A percentile compares a stretch with the other conserved stretches of the same genome.
Evolutionary conservation across 2,888 invertebrate genomes (phyloP).

Genomic region (Mantis religiosa): DNA sequence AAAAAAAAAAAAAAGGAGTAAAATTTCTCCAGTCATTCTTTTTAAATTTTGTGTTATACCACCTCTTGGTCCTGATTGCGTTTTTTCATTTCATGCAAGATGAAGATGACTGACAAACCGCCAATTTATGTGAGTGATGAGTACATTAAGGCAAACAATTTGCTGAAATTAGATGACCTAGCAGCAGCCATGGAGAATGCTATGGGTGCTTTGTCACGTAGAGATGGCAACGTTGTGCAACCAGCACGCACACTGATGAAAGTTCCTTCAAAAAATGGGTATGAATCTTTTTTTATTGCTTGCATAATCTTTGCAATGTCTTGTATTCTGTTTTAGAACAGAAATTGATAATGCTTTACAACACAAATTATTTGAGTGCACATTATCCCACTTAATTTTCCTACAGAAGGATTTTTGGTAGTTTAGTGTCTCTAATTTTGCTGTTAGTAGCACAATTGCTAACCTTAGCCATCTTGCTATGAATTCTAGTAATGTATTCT

Average conservation of each 20-base stretch:
- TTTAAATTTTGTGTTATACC: too few species aligned
- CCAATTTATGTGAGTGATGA: conserved; percentile 37
- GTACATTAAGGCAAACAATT: conserved; percentile 38
- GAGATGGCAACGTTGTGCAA: conserved; percentile 27
- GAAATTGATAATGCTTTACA: too few species aligned
- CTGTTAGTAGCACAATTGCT: too few species aligned
- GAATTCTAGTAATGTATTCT: too few species aligned
- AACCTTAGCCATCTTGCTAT: too few species aligned
- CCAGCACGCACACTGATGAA: conserved; percentile 29
- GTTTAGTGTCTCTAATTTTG: too few species aligned
- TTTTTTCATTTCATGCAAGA: neutral
- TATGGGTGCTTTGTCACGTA: conserved; percentile 39
- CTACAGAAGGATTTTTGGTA: too few species aligned
- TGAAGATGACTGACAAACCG: neutral
- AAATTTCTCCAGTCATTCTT: too few species aligned
- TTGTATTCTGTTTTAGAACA: too few species aligned
- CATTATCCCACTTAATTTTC: too few species aligned
- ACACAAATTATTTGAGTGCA: too few species aligned
- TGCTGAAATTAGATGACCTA: conserved; percentile 44
- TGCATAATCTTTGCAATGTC: neutral
- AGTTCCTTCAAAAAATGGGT: conserved; percentile 27
- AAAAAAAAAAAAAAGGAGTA: too few species aligned
- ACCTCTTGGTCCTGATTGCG: neutral
- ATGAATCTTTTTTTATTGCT: neutral
- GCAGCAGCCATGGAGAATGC: conserved; percentile 44